These are phyloP conservation scores for Rachycentron canadum DNA, from an alignment of 2,797 vertebrate genomes.

Conservation along the genomic window DNA sequence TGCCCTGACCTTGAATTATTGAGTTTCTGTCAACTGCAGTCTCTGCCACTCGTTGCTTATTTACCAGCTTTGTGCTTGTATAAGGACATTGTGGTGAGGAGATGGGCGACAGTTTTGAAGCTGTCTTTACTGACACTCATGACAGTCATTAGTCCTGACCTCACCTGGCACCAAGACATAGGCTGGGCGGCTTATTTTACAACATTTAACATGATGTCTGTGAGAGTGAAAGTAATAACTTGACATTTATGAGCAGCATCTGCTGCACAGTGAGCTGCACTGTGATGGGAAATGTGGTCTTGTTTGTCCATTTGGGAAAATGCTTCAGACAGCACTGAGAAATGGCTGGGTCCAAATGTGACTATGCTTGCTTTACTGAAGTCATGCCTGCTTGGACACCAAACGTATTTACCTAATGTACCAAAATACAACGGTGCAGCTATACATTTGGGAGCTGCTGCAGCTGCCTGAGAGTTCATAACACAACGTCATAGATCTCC, in stretches of 20 bases:
- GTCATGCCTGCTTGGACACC: slow-evolving; percentile 25
- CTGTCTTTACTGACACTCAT: slow-evolving; percentile 51
- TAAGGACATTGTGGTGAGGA: slow-evolving; percentile 53
- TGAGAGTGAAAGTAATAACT: slow-evolving; percentile 42
- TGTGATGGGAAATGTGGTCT: slow-evolving; percentile 24
- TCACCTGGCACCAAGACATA: slow-evolving; percentile 31
- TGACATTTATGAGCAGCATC: slow-evolving; percentile 44
- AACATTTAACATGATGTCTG: slow-evolving; percentile 34
- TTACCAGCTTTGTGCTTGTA: slow-evolving; percentile 68
- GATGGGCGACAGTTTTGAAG: slow-evolving; percentile 55
- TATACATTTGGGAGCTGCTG: neutral
- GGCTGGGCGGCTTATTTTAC: slow-evolving; percentile 34
- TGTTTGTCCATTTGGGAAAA: slow-evolving; percentile 28
- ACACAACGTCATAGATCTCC: slow-evolving; percentile 1
- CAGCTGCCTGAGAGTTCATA: neutral
- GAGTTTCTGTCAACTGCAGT: slow-evolving; percentile 72
- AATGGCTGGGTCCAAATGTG: slow-evolving; percentile 44
- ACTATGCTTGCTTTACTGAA: slow-evolving; percentile 23
- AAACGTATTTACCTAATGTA: slow-evolving; percentile 46
- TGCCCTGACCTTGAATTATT: slow-evolving; percentile 80
- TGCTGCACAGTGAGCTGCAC: slow-evolving; percentile 22
- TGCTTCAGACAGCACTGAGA: slow-evolving; percentile 33
- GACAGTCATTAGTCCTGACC: slow-evolving; percentile 57
- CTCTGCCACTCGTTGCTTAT: slow-evolving; percentile 59
- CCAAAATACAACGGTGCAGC: slow-evolving; percentile 6